Evolutionary conservation across 2,113 vertebrate species (phyloP).

Genomic region (Podarcis muralis): DNA sequence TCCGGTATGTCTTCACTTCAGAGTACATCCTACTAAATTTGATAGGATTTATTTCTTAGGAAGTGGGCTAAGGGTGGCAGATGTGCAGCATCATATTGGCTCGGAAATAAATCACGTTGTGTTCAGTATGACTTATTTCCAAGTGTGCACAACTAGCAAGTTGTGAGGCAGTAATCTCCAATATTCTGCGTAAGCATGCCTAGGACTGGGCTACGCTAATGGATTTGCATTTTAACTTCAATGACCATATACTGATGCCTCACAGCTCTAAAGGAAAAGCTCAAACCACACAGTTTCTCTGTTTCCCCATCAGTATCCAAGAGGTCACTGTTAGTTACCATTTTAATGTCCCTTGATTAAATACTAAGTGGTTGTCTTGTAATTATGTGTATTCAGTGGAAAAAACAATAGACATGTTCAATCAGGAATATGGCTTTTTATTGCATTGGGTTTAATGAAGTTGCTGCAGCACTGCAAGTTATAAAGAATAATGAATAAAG

Average conservation of each 20-base stretch:
- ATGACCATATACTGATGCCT: conserved; percentile 31
- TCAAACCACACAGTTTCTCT: neutral
- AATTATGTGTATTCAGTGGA: conserved; percentile 70
- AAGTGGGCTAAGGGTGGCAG: neutral
- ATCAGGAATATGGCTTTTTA: conserved; percentile 70
- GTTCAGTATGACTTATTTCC: neutral
- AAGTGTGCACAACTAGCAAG: neutral
- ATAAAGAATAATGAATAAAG: conserved; percentile 60
- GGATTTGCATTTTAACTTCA: neutral
- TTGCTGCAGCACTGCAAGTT: conserved; percentile 57
- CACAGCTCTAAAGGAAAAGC: conserved; percentile 40
- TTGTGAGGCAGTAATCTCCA: neutral
- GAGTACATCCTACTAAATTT: neutral
- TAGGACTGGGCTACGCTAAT: neutral
- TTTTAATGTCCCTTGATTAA: conserved; percentile 76
- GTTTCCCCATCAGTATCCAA: conserved; percentile 62
- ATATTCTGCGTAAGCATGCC: neutral
- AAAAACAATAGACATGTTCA: conserved; percentile 71
- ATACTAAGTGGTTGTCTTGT: conserved; percentile 68
- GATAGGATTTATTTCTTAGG: neutral
- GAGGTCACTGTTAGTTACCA: conserved; percentile 70
- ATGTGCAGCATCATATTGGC: neutral
- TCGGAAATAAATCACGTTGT: neutral
- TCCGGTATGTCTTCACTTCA: neutral
- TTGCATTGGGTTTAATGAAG: conserved; percentile 66